Percentiles rank a stretch among this genome's conserved stretches.
These are phyloP conservation scores for Galaxias olidus DNA, from an alignment of 2,797 vertebrate genomes.

Conservation along the genomic window DNA sequence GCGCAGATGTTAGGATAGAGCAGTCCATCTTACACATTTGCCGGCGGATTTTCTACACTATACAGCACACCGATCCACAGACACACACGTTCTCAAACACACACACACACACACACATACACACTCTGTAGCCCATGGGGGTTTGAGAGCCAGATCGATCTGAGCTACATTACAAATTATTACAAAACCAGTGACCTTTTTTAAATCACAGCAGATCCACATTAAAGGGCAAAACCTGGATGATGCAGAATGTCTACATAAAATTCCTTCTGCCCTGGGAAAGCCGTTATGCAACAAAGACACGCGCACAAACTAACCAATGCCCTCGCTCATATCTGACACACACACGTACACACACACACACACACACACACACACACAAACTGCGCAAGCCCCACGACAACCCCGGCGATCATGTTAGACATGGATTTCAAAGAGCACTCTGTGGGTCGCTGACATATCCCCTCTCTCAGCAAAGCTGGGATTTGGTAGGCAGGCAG, in stretches of 20 bases:
- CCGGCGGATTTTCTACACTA: not conserved
- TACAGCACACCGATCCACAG: not conserved
- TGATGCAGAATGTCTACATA: conserved; percentile 38
- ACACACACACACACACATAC: too few species aligned
- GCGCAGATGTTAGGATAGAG: too few species aligned
- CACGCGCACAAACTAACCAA: not conserved
- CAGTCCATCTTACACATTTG: too few species aligned
- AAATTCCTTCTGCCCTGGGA: conserved; percentile 1
- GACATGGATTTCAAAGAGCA: not conserved
- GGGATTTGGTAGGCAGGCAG: not conserved
- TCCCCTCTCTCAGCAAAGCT: conserved; percentile 4
- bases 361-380: not conserved
- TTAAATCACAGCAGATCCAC: conserved; percentile 55
- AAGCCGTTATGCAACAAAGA: conserved; percentile 6
- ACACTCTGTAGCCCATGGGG: conserved; percentile 15
- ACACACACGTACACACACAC: conserved; percentile 6
- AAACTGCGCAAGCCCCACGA: not conserved
- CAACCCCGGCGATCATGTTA: not conserved
- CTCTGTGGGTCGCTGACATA: not conserved
- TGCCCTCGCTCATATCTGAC: not conserved
- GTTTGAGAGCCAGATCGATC: conserved; percentile 53
- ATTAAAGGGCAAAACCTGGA: conserved; percentile 53
- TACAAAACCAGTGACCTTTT: conserved; percentile 72
- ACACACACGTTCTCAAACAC: not conserved
- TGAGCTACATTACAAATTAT: conserved; percentile 45